Conservation (phyloP, 2,888 invertebrate genomes). For the Rugalucina vietnamica region DNA sequence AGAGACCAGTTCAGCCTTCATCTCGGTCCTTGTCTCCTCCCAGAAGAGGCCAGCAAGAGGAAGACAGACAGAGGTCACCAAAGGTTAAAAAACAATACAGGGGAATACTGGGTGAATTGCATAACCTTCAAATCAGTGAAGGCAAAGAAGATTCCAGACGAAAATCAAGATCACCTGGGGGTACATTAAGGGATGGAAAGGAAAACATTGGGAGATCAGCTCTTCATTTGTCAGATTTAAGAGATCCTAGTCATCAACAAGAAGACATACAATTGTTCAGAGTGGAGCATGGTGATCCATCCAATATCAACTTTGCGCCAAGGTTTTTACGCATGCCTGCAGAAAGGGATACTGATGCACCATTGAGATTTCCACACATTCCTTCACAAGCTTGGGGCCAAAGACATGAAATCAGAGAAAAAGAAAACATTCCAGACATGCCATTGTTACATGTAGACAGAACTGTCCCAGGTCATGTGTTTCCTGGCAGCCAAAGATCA, state of each 20-base stretch:
- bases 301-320: constrained; percentile 59
- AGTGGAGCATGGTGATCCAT: constrained; percentile 29
- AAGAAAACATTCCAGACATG: constrained; percentile 52
- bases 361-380: constrained; percentile 62
- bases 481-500: constrained; percentile 46
- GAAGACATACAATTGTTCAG: constrained; percentile 52
- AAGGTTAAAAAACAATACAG: constrained; percentile 52
- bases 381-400: constrained; percentile 65
- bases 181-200: constrained; percentile 18
- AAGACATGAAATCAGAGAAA: constrained; percentile 27
- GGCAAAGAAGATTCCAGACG: constrained; percentile 27
- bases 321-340: constrained; percentile 69
- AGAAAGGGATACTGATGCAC: constrained; percentile 65
- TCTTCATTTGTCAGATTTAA: constrained; percentile 48
- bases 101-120: constrained; percentile 69
- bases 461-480: constrained; percentile 52
- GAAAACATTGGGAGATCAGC: constrained; percentile 44
- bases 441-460: constrained; percentile 67
- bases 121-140: constrained; percentile 66
- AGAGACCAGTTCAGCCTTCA: constrained; percentile 18
- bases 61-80: background rate
- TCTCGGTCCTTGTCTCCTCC: constrained; percentile 12
- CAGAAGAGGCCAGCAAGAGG: constrained; percentile 30
- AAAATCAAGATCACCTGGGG: constrained; percentile 43
- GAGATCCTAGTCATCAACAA: constrained; percentile 8